These are phyloP conservation scores for Drosophila lacteicornis DNA, from an alignment of 1,140 invertebrate genomes.

Conservation along the genomic window DNA sequence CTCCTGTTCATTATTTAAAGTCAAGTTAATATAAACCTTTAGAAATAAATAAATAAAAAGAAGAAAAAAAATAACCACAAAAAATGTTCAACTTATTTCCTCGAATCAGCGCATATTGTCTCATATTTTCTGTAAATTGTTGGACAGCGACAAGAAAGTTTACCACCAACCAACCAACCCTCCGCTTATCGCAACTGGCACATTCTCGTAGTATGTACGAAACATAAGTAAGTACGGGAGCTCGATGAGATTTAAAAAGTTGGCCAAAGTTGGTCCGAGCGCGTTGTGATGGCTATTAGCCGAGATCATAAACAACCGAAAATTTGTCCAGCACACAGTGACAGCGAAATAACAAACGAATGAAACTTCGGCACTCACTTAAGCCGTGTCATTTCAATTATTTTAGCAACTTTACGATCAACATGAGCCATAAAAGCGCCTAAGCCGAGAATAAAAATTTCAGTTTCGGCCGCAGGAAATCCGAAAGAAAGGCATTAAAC, in stretches of 20 bases:
- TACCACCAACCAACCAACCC: slow-evolving; percentile 8
- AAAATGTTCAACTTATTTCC: background rate
- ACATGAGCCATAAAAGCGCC: slow-evolving; percentile 57
- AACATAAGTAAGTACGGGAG: slow-evolving; percentile 1
- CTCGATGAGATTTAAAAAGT: slow-evolving; percentile 20
- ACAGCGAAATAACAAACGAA: slow-evolving; percentile 35
- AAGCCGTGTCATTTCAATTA: slow-evolving; percentile 71
- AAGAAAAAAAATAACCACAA: background rate
- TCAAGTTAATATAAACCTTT: background rate
- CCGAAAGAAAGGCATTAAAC: slow-evolving; percentile 38
- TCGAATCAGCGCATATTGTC: background rate
- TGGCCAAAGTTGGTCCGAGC: slow-evolving; percentile 19
- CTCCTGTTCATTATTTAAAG: background rate
- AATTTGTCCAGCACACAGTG: slow-evolving; percentile 29
- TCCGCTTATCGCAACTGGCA: slow-evolving; percentile 18
- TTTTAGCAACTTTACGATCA: slow-evolving; percentile 66
- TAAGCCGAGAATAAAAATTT: slow-evolving; percentile 71
- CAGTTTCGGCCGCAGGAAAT: slow-evolving; percentile 44
- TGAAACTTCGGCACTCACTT: slow-evolving; percentile 53
- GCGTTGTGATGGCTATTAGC: slow-evolving; percentile 30
- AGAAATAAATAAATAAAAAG: background rate
- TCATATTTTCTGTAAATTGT: slow-evolving; percentile 5
- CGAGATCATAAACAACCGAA: slow-evolving; percentile 40
- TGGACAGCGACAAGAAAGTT: background rate
- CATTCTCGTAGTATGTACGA: slow-evolving; percentile 1